Conservation (phyloP, 2,113 vertebrate species). For the Orycteropus afer region DNA sequence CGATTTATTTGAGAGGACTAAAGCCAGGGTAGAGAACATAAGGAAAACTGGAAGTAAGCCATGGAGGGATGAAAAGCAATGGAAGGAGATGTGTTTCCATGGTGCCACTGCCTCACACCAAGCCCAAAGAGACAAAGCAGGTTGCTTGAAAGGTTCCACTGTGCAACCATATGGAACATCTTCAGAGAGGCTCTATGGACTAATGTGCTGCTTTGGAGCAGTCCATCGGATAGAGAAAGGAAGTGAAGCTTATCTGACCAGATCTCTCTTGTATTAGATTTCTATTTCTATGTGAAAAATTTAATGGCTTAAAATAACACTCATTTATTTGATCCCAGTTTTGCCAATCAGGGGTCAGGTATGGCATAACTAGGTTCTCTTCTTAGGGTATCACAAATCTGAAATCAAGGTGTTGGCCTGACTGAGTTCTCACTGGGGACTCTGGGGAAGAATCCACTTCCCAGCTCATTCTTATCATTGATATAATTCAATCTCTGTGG, state of each 20-base stretch:
- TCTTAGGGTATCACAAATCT: not conserved
- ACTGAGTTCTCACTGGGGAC: not conserved
- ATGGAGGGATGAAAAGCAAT: not conserved
- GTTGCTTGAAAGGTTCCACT: not conserved
- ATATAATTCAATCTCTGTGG: not conserved
- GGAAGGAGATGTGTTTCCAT: not conserved
- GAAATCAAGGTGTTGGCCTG: not conserved
- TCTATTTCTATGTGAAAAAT: not conserved
- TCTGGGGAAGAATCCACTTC: slow-evolving; percentile 1
- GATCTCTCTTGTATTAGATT: not conserved
- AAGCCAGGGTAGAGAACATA: not conserved
- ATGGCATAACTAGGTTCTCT: not conserved
- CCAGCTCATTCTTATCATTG: too few species aligned
- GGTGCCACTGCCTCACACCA: not conserved
- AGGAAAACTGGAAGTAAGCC: not conserved
- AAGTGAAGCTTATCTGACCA: not conserved
- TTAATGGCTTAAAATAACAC: not conserved
- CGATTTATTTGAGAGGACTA: not conserved
- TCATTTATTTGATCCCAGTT: not conserved
- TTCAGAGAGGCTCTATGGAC: not conserved
- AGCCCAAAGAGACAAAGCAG: not conserved
- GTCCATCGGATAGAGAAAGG: not conserved
- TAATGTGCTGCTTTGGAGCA: not conserved
- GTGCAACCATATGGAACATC: not conserved
- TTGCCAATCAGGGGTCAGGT: not conserved